A percentile compares a stretch with the other conserved stretches of the same genome.
phyloP scores from a whole-genome alignment of 2,113 vertebrate species.

The Hydropotes inermis region DNA sequence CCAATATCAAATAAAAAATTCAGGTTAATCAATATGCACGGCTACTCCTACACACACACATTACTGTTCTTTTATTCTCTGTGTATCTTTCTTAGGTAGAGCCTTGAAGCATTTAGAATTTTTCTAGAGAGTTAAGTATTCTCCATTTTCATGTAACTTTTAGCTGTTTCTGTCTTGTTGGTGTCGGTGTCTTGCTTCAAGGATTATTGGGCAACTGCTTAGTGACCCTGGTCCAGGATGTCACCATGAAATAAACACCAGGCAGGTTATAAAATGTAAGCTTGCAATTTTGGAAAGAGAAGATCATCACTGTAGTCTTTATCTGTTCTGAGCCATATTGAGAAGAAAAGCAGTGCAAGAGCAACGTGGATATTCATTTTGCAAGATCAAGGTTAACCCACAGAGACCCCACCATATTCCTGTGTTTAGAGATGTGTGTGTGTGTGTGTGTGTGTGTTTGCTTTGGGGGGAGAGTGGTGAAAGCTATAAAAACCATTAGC shows the following conservation, averaged over 20 bases:
- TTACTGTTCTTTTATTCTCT: neutral
- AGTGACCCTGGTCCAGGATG: neutral
- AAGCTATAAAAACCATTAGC: conserved; percentile 32
- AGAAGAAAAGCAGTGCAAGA: neutral
- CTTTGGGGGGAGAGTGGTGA: neutral
- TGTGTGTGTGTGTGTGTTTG: neutral
- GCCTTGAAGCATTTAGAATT: neutral
- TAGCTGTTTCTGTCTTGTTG: neutral
- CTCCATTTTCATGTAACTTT: neutral
- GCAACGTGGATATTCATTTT: neutral
- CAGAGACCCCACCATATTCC: rapidly evolving
- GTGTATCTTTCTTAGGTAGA: neutral
- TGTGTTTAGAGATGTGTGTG: neutral
- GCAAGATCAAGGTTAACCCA: neutral
- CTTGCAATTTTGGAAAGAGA: neutral
- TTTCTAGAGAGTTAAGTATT: neutral
- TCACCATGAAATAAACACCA: neutral
- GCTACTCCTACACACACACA: neutral
- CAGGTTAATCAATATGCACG: neutral
- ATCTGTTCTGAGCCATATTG: neutral
- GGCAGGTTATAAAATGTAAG: rapidly evolving
- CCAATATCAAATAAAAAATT: neutral
- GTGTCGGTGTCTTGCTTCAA: neutral
- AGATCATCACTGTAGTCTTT: neutral
- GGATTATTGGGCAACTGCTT: neutral